A percentile compares a stretch with the other conserved stretches of the same genome.
Conservation (phyloP, 92 coral and sea anemone genomes). For the Palythoa heliodiscus region DNA sequence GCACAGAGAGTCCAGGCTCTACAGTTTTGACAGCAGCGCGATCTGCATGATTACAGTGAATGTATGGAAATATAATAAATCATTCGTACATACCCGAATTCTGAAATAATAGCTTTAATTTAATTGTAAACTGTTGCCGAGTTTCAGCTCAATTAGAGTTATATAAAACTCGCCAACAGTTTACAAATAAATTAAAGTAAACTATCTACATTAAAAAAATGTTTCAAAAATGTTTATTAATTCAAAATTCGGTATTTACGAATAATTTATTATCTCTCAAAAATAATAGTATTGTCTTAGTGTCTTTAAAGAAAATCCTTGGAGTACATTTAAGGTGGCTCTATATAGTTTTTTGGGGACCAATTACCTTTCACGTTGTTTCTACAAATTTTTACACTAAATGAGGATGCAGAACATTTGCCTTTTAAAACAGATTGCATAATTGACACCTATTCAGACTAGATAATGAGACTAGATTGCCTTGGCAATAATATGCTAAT, state of each 20-base stretch:
- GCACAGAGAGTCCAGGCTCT: neutral
- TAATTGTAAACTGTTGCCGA: conserved; percentile 4
- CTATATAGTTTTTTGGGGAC: conserved; percentile 4
- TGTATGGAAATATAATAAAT: neutral
- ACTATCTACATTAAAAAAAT: conserved; percentile 1
- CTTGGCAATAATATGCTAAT: conserved; percentile 24
- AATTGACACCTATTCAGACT: conserved; percentile 21
- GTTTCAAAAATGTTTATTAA: conserved; percentile 1
- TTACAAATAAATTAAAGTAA: conserved; percentile 1
- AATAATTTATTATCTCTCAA: conserved; percentile 1
- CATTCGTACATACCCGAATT: conserved; percentile 4
- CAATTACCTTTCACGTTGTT: conserved; percentile 4
- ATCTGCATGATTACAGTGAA: neutral
- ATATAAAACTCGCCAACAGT: conserved; percentile 4
- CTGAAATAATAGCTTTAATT: conserved; percentile 1
- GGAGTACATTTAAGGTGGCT: conserved; percentile 2
- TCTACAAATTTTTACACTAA: conserved; percentile 1
- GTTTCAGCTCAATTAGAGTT: conserved; percentile 4
- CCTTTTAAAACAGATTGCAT: conserved; percentile 3
- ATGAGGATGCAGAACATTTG: conserved; percentile 4
- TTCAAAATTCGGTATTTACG: conserved; percentile 3
- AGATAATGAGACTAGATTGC: conserved; percentile 25
- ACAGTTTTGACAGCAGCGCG: neutral
- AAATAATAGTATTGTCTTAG: neutral
- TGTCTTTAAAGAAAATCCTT: conserved; percentile 2